Base-by-base conservation (phyloP, 1,140 invertebrate genomes). In the Agraylea sexmaculata region DNA sequence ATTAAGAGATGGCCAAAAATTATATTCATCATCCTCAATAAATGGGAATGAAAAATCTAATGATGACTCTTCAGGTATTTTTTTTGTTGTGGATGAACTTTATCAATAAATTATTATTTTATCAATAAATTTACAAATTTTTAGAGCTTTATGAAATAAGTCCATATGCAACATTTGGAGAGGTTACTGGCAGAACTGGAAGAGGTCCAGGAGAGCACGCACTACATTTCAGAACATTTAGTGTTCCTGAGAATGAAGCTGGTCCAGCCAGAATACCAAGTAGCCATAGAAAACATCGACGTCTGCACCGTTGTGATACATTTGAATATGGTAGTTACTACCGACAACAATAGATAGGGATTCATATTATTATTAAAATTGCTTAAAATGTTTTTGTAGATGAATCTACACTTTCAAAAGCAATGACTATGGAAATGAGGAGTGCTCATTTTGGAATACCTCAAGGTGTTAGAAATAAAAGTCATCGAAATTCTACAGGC, bases 151-250 rank as follows among this genome's bases (percentile, higher is more conserved):
- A 82, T 56, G 79, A 82, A 58, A 81, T 83, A 38, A 80, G 77
- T 54, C 79, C 80, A 2, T 83, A 83, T 58, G 80, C 79, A 15
- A 83, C 79, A 32, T 83, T 82, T 60, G 80, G 75, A 47, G 69
- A 35, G 25, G 77, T 83, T 4, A 76, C 80, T 37, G 73, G 68
- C 41, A 71, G 70, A 17, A 61, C 65, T 33, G 64, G 66, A 1
- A 69, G 65, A 12, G 70, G 69, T 4, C 70, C 72, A 2, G 70
- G 76, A 37, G 76, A 78, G 48, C 79, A 80, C 53, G 79, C 79
- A 8, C 75, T 86, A 68, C 81, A 85, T 57, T 83, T 84, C 53
- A 80, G 83, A 50, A 85, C 82, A 10, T 82, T 85, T 42, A 78
- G 80, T 19, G 78, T 83, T 48, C 70, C 79, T 18, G 81, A 84